Base-by-base conservation (phyloP, 2,797 vertebrate species). In the Pelochelys cantorii region DNA sequence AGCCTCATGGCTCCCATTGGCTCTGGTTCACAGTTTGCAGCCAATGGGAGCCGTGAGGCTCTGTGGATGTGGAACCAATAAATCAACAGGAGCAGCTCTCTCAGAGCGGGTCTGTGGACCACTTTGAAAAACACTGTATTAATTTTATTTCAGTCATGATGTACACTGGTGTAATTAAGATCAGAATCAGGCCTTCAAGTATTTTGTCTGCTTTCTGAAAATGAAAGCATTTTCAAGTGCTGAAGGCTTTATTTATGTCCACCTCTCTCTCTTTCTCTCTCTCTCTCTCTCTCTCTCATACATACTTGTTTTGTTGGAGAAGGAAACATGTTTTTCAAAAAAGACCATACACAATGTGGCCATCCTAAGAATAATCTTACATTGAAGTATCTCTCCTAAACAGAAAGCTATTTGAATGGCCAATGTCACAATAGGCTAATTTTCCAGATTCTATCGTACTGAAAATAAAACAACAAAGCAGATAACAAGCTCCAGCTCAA, bases 401-500 rank as follows among this genome's bases (percentile, higher is more conserved):
- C 29, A 80, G 25, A 78, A 81, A 22, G 3, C 2, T 2, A 17
- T 55, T 78, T 54, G 89, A 56, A 34, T 88, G 52, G 4, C 56
- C 85, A 52, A 31, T 54, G 81, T 4, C 84, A 27, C 42, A 34
- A 5, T 0, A 25, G 71, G 14, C 6, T 68, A 7, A 2, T 65
- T 60, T 80, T 83, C 37, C 52, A 80, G 4, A 8, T 20, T 18
- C 5, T 60, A 3, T 86, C 85, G 68, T 4, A 87, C 0, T 53
- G 57, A 48, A 92, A 83, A 82, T 27, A 34, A 82, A 85, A 79
- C 27, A 86, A 85, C 68, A 10, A 71, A 59, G 52, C 0, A 68
- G 9, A 79, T 18, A 48, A 22, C 11, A 4, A 34, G 53, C 6
- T 71, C 65, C 31, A 87, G 79, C 71, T 89, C 55, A 10, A 81